phyloP scores from a whole-genome alignment of 2,797 vertebrate genomes.

The Neosalanx taihuensis region DNA sequence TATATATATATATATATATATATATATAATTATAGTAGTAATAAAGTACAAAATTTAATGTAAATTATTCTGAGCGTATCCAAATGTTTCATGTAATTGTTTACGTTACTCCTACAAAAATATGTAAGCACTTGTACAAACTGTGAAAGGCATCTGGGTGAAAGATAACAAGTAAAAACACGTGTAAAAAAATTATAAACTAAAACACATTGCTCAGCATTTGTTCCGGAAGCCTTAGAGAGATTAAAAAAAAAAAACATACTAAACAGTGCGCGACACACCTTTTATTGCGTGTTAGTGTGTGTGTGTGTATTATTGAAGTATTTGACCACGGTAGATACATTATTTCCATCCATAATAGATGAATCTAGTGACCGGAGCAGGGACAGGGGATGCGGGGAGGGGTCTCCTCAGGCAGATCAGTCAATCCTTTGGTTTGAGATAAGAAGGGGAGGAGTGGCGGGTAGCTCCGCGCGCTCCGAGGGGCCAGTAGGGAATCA shows the following conservation, averaged over 20 bases:
- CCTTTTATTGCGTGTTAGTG: constrained; percentile 17
- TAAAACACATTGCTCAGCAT: constrained; percentile 24
- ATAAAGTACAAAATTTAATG: constrained; percentile 11
- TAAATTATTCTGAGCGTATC: constrained; percentile 21
- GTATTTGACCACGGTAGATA: constrained; percentile 51
- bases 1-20: no score
- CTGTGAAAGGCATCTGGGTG: constrained; percentile 12
- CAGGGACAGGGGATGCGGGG: constrained; percentile 67
- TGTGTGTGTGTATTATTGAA: constrained; percentile 19
- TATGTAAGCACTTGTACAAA: constrained; percentile 14
- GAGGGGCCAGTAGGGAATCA: constrained; percentile 73
- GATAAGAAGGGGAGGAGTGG: constrained; percentile 84
- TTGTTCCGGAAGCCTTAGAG: constrained; percentile 7
- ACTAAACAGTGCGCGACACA: not conserved
- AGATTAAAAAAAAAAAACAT: no score
- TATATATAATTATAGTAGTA: not conserved
- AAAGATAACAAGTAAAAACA: constrained; percentile 36
- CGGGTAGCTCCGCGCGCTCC: constrained; percentile 70
- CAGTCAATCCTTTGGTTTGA: constrained; percentile 74
- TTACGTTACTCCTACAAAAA: constrained; percentile 19
- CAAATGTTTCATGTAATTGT: constrained; percentile 24
- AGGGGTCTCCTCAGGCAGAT: constrained; percentile 71
- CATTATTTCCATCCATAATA: constrained; percentile 72
- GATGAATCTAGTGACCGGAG: constrained; percentile 64
- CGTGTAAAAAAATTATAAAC: constrained; percentile 24